A percentile compares a stretch with the other conserved stretches of the same genome.
Evolutionary conservation across 2,113 vertebrate genomes (phyloP).

Genomic region (Arenaria interpres): DNA sequence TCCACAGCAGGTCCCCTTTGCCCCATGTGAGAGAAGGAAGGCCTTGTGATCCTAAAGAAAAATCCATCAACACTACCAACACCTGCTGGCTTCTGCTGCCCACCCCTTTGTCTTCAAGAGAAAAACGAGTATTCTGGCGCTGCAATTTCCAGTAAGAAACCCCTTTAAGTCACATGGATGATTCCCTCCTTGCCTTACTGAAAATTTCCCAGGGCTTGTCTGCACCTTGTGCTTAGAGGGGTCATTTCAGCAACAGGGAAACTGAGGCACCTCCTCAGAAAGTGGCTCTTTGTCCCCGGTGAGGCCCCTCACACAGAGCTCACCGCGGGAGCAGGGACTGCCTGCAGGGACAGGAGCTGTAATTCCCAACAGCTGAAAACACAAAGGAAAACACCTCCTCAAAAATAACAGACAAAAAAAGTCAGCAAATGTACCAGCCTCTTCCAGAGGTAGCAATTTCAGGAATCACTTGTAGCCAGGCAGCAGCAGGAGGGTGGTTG

Average conservation of each 20-base stretch:
- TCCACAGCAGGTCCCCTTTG: not conserved
- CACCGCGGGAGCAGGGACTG: fast-evolving
- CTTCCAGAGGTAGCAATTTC: not conserved
- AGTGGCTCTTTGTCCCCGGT: fast-evolving
- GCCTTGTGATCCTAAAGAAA: not conserved
- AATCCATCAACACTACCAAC: not conserved
- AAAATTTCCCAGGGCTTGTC: not conserved
- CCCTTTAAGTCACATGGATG: not conserved
- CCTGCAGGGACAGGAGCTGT: not conserved
- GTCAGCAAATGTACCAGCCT: not conserved
- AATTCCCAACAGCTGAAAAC: constrained; percentile 36
- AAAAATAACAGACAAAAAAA: not conserved
- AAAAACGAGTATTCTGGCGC: not conserved
- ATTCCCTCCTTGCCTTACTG: not conserved
- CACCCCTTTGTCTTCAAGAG: not conserved
- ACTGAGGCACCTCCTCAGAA: not conserved
- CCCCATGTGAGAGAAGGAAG: not conserved
- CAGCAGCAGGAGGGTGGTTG: not conserved
- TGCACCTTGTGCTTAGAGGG: not conserved
- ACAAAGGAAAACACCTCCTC: not conserved
- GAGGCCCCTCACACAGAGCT: not conserved
- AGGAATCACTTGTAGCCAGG: not conserved
- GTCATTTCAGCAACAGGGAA: not conserved
- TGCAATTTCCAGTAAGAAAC: not conserved
- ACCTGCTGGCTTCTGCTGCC: not conserved